Conservation (phyloP, 37 sponge, comb jelly and placozoan genomes). For the Aplysina aerophoba region DNA sequence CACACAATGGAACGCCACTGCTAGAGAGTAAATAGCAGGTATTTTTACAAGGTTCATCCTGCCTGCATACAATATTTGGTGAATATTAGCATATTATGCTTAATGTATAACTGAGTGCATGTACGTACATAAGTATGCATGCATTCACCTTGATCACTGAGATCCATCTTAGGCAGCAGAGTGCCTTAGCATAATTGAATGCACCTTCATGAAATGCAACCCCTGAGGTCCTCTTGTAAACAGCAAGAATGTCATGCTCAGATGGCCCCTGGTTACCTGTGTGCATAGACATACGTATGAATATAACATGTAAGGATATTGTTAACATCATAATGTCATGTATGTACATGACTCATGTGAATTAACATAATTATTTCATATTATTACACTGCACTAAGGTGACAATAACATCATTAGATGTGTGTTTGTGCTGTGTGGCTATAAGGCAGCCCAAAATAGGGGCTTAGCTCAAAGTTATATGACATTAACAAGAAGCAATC, state of each 20-base stretch:
- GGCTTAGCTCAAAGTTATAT: too few relatives aligned
- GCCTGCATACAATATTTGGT: not conserved
- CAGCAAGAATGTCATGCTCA: not conserved
- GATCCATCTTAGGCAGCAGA: not conserved
- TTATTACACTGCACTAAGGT: too few relatives aligned
- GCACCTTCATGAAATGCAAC: not conserved
- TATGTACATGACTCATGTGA: too few relatives aligned
- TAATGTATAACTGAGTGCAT: not conserved
- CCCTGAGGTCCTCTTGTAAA: not conserved
- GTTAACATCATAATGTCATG: too few relatives aligned
- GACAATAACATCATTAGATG: too few relatives aligned
- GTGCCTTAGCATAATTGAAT: conserved; percentile 13
- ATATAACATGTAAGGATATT: not conserved
- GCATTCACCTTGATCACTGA: not conserved
- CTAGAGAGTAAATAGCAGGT: too few relatives aligned
- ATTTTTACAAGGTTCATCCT: too few relatives aligned
- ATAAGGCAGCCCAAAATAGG: too few relatives aligned
- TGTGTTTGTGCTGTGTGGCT: too few relatives aligned
- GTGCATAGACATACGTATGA: not conserved
- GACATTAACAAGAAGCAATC: too few relatives aligned
- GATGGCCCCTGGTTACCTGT: not conserved
- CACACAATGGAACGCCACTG: too few relatives aligned
- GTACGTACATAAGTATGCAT: not conserved
- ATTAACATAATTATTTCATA: too few relatives aligned
- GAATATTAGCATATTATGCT: not conserved